Evolutionary conservation across 2,888 invertebrate species (phyloP).

Genomic region (Oasisia sp.): DNA sequence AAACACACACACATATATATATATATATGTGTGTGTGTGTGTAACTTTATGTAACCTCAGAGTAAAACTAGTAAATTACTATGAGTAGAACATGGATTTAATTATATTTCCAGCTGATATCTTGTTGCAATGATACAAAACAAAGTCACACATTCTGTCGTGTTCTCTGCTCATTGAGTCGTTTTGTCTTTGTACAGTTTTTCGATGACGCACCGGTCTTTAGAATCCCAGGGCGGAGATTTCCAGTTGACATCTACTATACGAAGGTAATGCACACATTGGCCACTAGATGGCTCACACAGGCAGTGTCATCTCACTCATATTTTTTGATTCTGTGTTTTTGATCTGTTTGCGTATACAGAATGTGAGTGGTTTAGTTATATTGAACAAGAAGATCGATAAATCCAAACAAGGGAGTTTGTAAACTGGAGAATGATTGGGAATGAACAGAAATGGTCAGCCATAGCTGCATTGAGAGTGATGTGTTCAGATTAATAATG

Average conservation of each 20-base stretch:
- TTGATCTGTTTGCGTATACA: too few species aligned
- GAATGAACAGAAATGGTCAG: too few species aligned
- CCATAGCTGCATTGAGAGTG: too few species aligned
- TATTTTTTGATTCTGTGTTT: too few species aligned
- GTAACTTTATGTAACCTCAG: not conserved
- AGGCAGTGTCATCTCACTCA: too few species aligned
- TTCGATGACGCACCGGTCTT: conserved; percentile 99
- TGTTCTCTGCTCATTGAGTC: not conserved
- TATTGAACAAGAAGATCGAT: too few species aligned
- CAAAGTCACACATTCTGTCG: not conserved
- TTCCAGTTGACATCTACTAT: conserved; percentile 98
- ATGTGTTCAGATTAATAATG: too few species aligned
- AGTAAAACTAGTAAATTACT: not conserved
- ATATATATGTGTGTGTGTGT: too few species aligned
- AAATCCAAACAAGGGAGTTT: too few species aligned
- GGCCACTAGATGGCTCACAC: not conserved
- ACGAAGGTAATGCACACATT: conserved; percentile 74
- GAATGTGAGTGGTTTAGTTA: too few species aligned
- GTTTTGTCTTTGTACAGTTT: conserved; percentile 70
- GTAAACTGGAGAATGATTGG: too few species aligned
- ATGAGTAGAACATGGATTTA: not conserved
- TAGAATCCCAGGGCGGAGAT: conserved; percentile 95
- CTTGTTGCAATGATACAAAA: not conserved
- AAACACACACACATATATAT: too few species aligned
- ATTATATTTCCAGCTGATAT: not conserved